Evolutionary conservation across 37 sponge, comb jelly and placozoan species (phyloP), one percentile per base, ranked within the genome.

Genomic region (Haliclona indistincta): DNA sequence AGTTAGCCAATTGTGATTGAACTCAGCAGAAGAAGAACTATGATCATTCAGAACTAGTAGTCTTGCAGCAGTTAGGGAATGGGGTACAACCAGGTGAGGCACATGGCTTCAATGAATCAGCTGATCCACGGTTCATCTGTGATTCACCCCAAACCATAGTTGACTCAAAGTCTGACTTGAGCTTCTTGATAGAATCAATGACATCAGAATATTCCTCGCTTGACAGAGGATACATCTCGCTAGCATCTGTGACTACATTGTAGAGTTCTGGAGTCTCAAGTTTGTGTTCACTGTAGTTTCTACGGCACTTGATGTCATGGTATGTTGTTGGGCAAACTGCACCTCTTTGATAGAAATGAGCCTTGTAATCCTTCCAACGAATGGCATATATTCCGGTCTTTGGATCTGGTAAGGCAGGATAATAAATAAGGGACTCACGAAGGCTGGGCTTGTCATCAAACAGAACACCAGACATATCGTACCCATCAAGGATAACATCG

Each of bases 341-440:
- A 66, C 91, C 84, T 17, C 77, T 56, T 0, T 86, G 81, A 67
- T 69, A 60, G 54, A 68, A 91, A 53, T 91, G 92, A 54, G 92
- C 92, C 41, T 91, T 91, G 77, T 91, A 91, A 66, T 91, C 80
- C 30, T 91, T 77, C 72, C 81, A 78, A 2, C 92, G 55, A 3
- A 84, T 49, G 28, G 87, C 92, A 78, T 43, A 85, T 30, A 85
- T 54, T 3, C 92, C 92, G 45, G 61, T 35, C 4, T 68, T 45
- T 25, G 64, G 75, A 2, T 34, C 29, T 1, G 65, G 67, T 78
- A 44, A 53, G n/a, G 8, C 37, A 29, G 87, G 77, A 63, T 81
- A 91, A 72, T 74, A 91, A 54, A 81, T 44, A 52, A 70, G 86
- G 53, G 26, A 26, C 49, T 86, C 84, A 20, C 92, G 38, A 36